Evolutionary conservation across 1,140 invertebrate species (phyloP).

Genomic region (Probaryconus sp.): DNA sequence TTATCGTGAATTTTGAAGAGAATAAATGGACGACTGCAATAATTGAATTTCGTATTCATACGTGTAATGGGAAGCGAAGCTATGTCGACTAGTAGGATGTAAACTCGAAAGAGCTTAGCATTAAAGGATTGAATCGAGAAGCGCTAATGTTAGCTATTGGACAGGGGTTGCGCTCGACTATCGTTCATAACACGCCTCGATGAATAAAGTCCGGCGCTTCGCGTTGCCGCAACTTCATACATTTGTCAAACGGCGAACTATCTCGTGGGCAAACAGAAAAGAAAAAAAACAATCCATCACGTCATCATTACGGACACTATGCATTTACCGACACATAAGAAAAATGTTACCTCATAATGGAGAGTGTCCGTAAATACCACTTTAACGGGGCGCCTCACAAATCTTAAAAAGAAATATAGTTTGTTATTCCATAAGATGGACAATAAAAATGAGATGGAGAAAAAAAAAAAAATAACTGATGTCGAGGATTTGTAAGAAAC

Average conservation of each 20-base stretch:
- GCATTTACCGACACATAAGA: constrained; percentile 32
- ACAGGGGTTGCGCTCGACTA: constrained; percentile 27
- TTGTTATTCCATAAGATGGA: constrained; percentile 33
- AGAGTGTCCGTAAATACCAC: constrained; percentile 32
- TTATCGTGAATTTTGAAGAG: too few species aligned
- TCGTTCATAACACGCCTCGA: constrained; percentile 67
- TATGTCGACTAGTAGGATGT: constrained; percentile 10
- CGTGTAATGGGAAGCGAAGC: background rate
- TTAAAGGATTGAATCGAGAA: constrained; percentile 65
- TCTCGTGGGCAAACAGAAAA: constrained; percentile 46
- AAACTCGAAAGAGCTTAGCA: constrained; percentile 41
- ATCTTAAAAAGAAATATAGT: constrained; percentile 37
- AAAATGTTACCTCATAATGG: constrained; percentile 23
- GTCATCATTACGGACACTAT: constrained; percentile 66
- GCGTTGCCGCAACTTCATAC: constrained; percentile 58
- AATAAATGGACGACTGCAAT: too few species aligned
- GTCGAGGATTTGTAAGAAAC: constrained; percentile 16
- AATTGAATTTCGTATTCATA: too few species aligned
- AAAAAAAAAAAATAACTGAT: background rate
- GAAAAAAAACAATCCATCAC: constrained; percentile 69
- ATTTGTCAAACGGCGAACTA: constrained; percentile 63
- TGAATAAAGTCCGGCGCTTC: constrained; percentile 56
- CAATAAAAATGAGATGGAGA: constrained; percentile 7
- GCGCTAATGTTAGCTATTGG: constrained; percentile 21
- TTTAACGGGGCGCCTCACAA: constrained; percentile 6